A percentile compares a stretch with the other conserved stretches of the same genome.
Conservation (phyloP, 2,797 vertebrate species). For the Tenualosa ilisha region DNA sequence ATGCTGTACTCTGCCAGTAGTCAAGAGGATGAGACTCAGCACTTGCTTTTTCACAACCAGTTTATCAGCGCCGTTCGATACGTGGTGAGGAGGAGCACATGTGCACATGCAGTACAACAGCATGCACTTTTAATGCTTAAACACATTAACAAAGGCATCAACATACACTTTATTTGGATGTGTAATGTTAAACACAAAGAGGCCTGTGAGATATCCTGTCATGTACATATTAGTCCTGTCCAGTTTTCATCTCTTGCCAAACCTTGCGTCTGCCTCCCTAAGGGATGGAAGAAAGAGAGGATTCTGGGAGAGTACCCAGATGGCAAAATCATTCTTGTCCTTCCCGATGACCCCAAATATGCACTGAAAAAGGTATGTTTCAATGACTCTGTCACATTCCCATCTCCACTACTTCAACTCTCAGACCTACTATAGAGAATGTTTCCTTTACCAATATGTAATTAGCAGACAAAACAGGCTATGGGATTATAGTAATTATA, state of each 20-base stretch:
- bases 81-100: constrained; percentile 81
- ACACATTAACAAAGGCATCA: not conserved
- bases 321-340: constrained; percentile 96
- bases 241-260: not conserved
- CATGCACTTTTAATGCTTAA: not conserved
- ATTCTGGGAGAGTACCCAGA: constrained; percentile 95
- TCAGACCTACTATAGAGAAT: not conserved
- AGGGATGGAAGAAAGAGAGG: constrained; percentile 99
- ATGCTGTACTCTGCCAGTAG: constrained; percentile 97
- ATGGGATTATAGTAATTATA: not conserved
- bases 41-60: constrained; percentile 97
- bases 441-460: not conserved
- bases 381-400: not conserved
- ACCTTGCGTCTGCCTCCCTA: constrained; percentile 42
- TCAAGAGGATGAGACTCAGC: constrained; percentile 96
- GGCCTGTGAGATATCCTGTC: not conserved
- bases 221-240: not conserved
- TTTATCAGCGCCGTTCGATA: constrained; percentile 98
- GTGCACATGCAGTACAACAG: not conserved
- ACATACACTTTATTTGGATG: not conserved
- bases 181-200: not conserved
- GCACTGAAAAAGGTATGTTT: constrained; percentile 92
- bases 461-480: not conserved
- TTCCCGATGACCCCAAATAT: constrained; percentile 99
- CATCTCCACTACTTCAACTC: not conserved